Conservation (phyloP, 2,113 vertebrate genomes). For the Uria aalge region DNA sequence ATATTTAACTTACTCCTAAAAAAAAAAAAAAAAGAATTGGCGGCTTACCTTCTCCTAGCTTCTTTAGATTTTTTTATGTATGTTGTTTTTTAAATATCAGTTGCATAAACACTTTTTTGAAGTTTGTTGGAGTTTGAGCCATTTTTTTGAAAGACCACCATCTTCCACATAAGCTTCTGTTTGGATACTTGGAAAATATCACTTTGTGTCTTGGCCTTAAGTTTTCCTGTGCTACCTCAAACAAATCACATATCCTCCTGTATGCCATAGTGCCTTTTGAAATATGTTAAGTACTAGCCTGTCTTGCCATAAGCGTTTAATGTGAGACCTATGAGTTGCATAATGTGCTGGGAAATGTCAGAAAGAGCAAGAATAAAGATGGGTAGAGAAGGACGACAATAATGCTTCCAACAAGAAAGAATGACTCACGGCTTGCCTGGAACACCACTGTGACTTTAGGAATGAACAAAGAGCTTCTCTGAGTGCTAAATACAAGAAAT, state of each 20-base stretch:
- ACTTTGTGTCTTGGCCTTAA: not conserved
- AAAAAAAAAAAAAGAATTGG: rapidly evolving
- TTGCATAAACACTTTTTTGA: not conserved
- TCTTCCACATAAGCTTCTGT: not conserved
- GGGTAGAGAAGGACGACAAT: not conserved
- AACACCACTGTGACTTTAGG: not conserved
- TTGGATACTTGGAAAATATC: not conserved
- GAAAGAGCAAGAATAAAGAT: not conserved
- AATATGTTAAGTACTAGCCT: not conserved
- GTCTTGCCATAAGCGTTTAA: not conserved
- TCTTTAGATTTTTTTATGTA: not conserved
- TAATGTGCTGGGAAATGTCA: not conserved
- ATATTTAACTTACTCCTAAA: not conserved
- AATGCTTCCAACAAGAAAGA: not conserved
- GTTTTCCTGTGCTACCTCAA: rapidly evolving
- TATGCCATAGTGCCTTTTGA: not conserved
- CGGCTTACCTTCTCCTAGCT: not conserved
- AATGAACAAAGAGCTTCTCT: not conserved
- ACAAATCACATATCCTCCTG: not conserved
- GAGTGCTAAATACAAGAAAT: not conserved
- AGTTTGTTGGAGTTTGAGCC: not conserved
- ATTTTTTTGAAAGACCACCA: not conserved
- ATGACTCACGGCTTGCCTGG: not conserved
- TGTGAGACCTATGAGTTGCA: not conserved
- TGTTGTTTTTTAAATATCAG: not conserved